Evolutionary conservation across 2,797 vertebrate genomes (phyloP).

Genomic region (Botia almorhae): DNA sequence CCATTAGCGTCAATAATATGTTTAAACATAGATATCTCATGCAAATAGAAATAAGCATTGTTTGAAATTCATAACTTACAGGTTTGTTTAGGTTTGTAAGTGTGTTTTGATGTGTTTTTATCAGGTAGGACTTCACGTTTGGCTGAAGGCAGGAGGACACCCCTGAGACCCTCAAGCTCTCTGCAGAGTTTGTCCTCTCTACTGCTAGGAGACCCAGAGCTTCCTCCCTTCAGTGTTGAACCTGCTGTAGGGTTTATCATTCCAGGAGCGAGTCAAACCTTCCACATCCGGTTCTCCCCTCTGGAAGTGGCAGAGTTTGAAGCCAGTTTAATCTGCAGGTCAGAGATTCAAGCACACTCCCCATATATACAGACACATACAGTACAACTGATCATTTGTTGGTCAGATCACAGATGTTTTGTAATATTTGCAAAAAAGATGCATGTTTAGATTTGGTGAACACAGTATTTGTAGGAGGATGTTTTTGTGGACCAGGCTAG

Average conservation of each 20-base stretch:
- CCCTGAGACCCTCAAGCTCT: conserved; percentile 51
- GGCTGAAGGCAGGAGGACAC: conserved; percentile 54
- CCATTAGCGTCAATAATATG: neutral
- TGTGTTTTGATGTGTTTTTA: neutral
- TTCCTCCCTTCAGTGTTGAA: conserved; percentile 75
- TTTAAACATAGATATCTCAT: neutral
- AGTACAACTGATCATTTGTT: neutral
- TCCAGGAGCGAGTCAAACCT: conserved; percentile 72
- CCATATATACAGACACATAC: neutral
- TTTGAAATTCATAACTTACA: neutral
- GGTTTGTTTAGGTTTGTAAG: neutral
- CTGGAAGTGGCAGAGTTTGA: conserved; percentile 77
- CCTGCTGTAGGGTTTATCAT: conserved; percentile 77
- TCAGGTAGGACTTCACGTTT: conserved; percentile 53
- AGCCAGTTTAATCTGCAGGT: conserved; percentile 85
- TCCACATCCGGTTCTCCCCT: conserved; percentile 83
- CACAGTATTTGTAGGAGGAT: neutral
- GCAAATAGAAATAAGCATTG: neutral
- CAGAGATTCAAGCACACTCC: neutral
- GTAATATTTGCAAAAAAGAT: neutral
- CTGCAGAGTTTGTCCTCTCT: conserved; percentile 63
- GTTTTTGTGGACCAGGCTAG: neutral
- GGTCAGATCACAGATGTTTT: neutral
- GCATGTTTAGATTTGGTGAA: neutral
- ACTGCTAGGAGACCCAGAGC: conserved; percentile 36